Base-by-base conservation (phyloP, 2,797 vertebrate genomes). In the Channa striata region DNA sequence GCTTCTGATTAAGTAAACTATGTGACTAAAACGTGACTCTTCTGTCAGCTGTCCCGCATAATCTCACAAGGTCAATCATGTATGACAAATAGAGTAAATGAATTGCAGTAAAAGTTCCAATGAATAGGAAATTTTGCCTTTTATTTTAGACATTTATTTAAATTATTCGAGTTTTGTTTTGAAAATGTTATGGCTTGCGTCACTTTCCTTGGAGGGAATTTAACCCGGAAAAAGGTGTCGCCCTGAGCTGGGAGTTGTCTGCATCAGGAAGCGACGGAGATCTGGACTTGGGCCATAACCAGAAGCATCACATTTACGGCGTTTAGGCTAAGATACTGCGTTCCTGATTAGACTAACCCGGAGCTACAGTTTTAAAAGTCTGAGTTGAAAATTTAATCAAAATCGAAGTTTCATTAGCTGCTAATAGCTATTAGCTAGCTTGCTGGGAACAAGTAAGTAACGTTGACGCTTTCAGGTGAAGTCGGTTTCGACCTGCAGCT, bases 171-270 rank as follows among this genome's bases (percentile, higher is more conserved):
- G 25, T 40, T 40, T 40, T 57, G n/a, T 56, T 51, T 47, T 33
- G 1, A 34, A 19, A 17, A 0, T 3, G 0, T 2, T 0, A 2
- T 11, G 0, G 25, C 6, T 1, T 1, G 4, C 71, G 70, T 83
- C 70, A 82, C 40, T 84, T 87, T 83, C 84, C 4, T 11, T 73
- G 51, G 47, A 77, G 84, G 30, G 75, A 86, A 77, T 4, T 56
- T 68, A 87, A 85, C 73, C 65, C 78, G 83, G 90, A 87, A 86
- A 40, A 49, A 58, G 82, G 84, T 12, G 81, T 60, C 63, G 87
- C 54, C 54, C 21, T n/a, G 11, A 36, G 3, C 50, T 52, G 78
- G 78, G 84, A 80, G 78, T 83, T 81, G 82, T 57, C 81, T 65
- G 66, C 17, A 60, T 33, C 19, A 74, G 75, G 80, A 76, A 74